phyloP scores from a whole-genome alignment of 2,113 vertebrate genomes.

The Chaenogobius annularis region DNA sequence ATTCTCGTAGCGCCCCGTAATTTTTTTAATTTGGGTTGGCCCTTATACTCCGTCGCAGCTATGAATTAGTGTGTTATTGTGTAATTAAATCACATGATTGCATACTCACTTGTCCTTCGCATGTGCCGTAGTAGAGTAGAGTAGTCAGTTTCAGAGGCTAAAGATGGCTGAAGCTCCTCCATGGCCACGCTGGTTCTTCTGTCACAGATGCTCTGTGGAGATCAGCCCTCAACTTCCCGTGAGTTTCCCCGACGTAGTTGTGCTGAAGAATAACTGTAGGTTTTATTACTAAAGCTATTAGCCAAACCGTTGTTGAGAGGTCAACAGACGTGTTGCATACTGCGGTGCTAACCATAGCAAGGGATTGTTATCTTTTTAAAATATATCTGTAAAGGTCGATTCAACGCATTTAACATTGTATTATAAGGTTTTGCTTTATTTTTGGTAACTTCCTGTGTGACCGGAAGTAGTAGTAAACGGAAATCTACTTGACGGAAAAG shows the following conservation, averaged over 20 bases:
- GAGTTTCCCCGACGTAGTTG: conserved; percentile 30
- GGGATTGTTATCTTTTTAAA: conserved; percentile 12
- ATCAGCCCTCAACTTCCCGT: conserved; percentile 81
- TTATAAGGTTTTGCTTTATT: no score
- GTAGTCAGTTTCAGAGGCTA: conserved; percentile 25
- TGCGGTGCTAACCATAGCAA: conserved; percentile 13
- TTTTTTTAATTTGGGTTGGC: no score
- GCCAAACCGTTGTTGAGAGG: background rate
- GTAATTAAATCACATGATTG: conserved; percentile 5
- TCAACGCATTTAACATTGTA: no score
- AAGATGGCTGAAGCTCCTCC: conserved; percentile 90
- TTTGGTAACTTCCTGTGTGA: no score
- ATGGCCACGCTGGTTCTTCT: conserved; percentile 89
- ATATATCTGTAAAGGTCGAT: no score
- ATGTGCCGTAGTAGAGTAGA: conserved; percentile 61
- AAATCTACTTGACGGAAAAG: no score
- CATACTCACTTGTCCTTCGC: conserved; percentile 48
- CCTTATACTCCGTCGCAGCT: no score
- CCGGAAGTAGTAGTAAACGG: no score
- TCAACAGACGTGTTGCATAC: conserved; percentile 33
- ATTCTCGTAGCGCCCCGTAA: no score
- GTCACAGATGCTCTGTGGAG: conserved; percentile 86
- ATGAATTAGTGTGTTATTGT: background rate
- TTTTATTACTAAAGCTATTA: background rate
- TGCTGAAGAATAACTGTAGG: background rate